Conservation (phyloP, 23 tunicate species). For the Halocynthia roretzi region DNA sequence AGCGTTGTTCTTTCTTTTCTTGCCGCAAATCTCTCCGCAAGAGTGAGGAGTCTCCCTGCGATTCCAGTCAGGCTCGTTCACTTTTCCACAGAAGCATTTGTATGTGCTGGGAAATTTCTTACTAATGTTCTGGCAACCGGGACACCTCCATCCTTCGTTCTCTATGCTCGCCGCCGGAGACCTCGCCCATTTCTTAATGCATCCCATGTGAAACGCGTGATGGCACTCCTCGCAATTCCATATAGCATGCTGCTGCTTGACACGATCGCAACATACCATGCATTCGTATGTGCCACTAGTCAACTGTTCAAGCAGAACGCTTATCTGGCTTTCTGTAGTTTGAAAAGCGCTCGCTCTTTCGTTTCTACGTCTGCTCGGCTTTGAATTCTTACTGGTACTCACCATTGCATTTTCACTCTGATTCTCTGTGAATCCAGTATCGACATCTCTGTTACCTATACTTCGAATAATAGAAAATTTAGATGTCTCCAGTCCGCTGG, state of each 20-base stretch:
- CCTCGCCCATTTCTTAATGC: conserved; percentile 92
- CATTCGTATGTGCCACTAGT: conserved; percentile 78
- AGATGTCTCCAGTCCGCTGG: neutral
- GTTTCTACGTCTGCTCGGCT: neutral
- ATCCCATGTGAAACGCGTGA: conserved; percentile 83
- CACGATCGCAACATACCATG: conserved; percentile 84
- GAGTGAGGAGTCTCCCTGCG: conserved; percentile 88
- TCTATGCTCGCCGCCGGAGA: conserved; percentile 67
- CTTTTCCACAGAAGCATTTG: conserved; percentile 84
- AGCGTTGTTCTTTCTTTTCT: conserved; percentile 35
- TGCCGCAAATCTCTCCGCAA: conserved; percentile 76
- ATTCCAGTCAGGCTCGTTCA: conserved; percentile 46
- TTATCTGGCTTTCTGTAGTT: conserved; percentile 47
- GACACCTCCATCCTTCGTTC: conserved; percentile 85
- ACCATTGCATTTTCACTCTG: neutral
- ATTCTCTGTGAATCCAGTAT: neutral
- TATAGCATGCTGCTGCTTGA: conserved; percentile 62
- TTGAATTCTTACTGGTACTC: neutral
- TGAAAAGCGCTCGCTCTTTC: conserved; percentile 24
- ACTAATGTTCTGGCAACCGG: conserved; percentile 78
- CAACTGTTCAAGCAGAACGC: conserved; percentile 60
- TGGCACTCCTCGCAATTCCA: conserved; percentile 77
- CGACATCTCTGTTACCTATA: conserved; percentile 6
- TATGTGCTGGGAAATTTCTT: conserved; percentile 60
- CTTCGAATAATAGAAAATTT: conserved; percentile 1